Evolutionary conservation across 2,113 vertebrate genomes (phyloP).

Genomic region (Oreochromis niloticus): DNA sequence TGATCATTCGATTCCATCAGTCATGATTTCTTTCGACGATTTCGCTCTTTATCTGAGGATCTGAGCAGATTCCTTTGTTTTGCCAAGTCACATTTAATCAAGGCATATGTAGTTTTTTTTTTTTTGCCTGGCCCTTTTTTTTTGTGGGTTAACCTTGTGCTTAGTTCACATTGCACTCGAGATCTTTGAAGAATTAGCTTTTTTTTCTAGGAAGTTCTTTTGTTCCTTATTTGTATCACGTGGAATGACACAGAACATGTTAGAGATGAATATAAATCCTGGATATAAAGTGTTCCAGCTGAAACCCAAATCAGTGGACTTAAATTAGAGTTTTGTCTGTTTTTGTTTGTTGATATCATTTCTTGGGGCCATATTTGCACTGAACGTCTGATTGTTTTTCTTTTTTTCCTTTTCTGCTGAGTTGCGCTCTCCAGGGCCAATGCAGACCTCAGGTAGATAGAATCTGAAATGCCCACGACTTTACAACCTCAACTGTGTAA

Average conservation of each 20-base stretch:
- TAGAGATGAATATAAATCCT: not conserved
- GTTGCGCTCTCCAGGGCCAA: constrained; percentile 49
- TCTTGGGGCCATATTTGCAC: constrained; percentile 65
- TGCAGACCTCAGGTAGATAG: constrained; percentile 61
- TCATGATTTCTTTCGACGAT: not conserved
- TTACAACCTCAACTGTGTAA: constrained; percentile 33
- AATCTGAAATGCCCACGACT: constrained; percentile 51
- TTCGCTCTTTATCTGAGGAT: not conserved
- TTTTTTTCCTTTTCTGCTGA: constrained; percentile 36
- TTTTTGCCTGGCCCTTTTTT: not conserved
- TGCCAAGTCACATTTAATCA: not conserved
- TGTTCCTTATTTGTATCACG: not conserved
- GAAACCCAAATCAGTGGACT: not conserved
- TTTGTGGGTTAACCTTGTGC: not conserved
- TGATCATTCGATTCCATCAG: constrained; percentile 24
- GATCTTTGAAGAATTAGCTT: not conserved
- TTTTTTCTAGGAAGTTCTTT: not conserved
- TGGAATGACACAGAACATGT: not conserved
- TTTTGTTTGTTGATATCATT: constrained; percentile 15
- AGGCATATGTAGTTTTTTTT: not conserved
- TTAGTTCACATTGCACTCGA: not conserved
- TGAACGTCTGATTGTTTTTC: constrained; percentile 37
- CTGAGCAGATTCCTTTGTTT: constrained; percentile 34
- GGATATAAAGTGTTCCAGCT: constrained; percentile 7
- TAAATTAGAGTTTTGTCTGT: not conserved